Evolutionary conservation across 2,888 invertebrate genomes (phyloP).

Genomic region (Drosophila prolongata): DNA sequence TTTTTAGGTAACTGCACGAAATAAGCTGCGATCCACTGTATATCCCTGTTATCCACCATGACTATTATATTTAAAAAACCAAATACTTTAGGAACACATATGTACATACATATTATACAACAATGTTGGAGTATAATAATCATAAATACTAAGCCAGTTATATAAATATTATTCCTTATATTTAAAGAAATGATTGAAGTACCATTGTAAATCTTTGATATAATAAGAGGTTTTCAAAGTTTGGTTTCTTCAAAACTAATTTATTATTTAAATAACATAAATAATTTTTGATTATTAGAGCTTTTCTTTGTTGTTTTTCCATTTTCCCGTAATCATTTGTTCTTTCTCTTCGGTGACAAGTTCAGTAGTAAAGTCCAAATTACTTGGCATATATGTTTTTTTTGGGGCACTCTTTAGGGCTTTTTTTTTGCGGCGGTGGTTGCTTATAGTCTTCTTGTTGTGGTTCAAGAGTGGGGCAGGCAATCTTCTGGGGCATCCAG

Average conservation of each 20-base stretch:
- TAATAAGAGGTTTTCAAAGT: background rate
- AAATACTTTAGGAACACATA: too few relatives aligned
- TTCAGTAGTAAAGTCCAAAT: background rate
- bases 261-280: background rate
- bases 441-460: conserved; percentile 13
- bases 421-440: conserved; percentile 17
- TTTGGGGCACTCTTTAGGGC: conserved; percentile 38
- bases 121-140: too few relatives aligned
- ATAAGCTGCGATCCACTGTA: too few relatives aligned
- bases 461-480: conserved; percentile 13
- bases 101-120: too few relatives aligned
- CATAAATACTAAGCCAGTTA: too few relatives aligned
- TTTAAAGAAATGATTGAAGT: too few relatives aligned
- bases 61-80: too few relatives aligned
- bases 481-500: conserved; percentile 76
- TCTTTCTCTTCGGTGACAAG: background rate
- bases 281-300: background rate
- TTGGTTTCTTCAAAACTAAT: background rate
- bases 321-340: background rate
- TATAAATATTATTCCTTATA: too few relatives aligned
- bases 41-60: too few relatives aligned
- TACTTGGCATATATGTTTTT: conserved; percentile 30
- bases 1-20: too few relatives aligned
- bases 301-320: background rate
- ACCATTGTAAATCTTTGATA: too few relatives aligned